phyloP scores from a whole-genome alignment of 2,797 vertebrate genomes.

The Amazona finschi region DNA sequence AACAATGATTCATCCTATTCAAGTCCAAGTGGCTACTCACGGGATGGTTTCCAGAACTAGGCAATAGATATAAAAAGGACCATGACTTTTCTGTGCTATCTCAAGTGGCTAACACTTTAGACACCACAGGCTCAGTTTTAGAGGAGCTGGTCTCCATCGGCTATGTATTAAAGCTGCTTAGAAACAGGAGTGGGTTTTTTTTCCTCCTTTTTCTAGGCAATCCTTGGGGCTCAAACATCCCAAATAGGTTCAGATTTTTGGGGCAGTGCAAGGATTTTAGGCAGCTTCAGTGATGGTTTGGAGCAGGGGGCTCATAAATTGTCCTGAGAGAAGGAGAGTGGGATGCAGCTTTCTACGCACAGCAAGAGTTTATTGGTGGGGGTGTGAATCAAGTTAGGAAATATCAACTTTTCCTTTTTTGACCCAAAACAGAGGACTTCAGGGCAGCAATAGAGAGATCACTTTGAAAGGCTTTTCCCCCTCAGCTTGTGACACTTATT shows the following conservation, averaged over 20 bases:
- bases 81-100: slow-evolving; percentile 24
- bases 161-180: background rate
- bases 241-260: background rate
- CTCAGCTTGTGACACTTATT: rapidly evolving
- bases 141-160: background rate
- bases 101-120: slow-evolving; percentile 51
- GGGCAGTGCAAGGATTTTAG: background rate
- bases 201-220: background rate
- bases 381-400: background rate
- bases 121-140: background rate
- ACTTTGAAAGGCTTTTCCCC: rapidly evolving
- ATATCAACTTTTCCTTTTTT: rapidly evolving
- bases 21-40: slow-evolving; percentile 57
- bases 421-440: background rate
- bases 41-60: slow-evolving; percentile 59
- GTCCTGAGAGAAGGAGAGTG: background rate
- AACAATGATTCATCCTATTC: slow-evolving; percentile 53
- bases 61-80: slow-evolving; percentile 61
- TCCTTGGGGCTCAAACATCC: background rate
- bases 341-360: background rate
- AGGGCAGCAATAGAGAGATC: rapidly evolving
- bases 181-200: background rate
- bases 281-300: background rate
- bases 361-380: background rate
- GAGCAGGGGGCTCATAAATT: background rate